These are phyloP conservation scores for Epinotia demarniana DNA, from an alignment of 2,888 invertebrate genomes.

Conservation along the genomic window DNA sequence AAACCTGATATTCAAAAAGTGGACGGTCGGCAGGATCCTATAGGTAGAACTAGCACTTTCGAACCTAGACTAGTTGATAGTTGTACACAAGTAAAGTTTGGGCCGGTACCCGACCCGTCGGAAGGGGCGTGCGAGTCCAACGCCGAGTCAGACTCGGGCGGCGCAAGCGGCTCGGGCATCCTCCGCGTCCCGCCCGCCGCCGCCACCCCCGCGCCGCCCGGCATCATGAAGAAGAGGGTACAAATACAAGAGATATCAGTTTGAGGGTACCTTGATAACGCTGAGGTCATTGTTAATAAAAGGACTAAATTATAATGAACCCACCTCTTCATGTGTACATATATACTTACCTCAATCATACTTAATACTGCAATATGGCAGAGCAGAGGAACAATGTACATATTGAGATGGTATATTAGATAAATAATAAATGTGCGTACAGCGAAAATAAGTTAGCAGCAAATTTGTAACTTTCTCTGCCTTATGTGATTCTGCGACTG, in stretches of 20 bases:
- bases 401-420: conserved; percentile 21
- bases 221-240: conserved; percentile 94
- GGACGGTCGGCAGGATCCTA: conserved; percentile 70
- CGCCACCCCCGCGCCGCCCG: conserved; percentile 87
- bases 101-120: conserved; percentile 72
- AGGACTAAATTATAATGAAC: conserved; percentile 76
- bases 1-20: conserved; percentile 82
- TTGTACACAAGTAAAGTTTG: conserved; percentile 82
- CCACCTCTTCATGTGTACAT: conserved; percentile 48
- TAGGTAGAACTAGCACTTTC: conserved; percentile 79
- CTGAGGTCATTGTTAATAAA: conserved; percentile 77
- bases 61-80: conserved; percentile 81
- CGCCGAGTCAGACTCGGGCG: conserved; percentile 75
- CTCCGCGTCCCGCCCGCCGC: conserved; percentile 76
- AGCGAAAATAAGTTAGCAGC: conserved; percentile 56
- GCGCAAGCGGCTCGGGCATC: conserved; percentile 76
- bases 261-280: conserved; percentile 84
- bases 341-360: neutral
- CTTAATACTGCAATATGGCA: neutral
- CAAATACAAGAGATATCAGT: conserved; percentile 97
- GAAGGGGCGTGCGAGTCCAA: conserved; percentile 75
- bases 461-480: conserved; percentile 53
- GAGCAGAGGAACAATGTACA: conserved; percentile 33
- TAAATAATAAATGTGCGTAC: conserved; percentile 50
- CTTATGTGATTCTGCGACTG: conserved; percentile 56